A percentile compares a stretch with the other conserved stretches of the same genome.
phyloP scores from a whole-genome alignment of 2,797 vertebrate species.

The Calcarius lapponicus region DNA sequence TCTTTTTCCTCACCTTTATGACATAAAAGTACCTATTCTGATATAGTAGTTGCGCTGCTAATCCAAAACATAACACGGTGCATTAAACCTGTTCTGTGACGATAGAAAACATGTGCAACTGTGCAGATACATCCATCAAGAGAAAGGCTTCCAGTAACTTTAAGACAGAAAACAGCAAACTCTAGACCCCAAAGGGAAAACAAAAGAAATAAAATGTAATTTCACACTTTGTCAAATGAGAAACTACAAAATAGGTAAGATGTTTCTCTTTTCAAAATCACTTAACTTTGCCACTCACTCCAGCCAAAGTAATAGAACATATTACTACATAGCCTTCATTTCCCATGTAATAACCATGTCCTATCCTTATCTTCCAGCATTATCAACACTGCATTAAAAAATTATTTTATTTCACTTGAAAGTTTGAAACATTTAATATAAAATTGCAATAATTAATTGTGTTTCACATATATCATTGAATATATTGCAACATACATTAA shows the following conservation, averaged over 20 bases:
- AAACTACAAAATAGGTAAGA: not conserved
- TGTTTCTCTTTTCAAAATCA: not conserved
- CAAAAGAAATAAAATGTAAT: not conserved
- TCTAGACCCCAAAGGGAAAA: not conserved
- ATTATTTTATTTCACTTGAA: not conserved
- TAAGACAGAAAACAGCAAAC: not conserved
- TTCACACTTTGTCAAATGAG: not conserved
- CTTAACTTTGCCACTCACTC: not conserved
- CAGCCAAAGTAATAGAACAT: not conserved
- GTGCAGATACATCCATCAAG: not conserved
- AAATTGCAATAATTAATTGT: not conserved
- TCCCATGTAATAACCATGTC: not conserved
- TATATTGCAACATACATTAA: not conserved
- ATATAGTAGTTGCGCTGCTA: constrained; percentile 8
- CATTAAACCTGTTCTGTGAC: constrained; percentile 17
- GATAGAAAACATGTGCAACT: constrained; percentile 35
- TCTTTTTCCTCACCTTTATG: constrained; percentile 28
- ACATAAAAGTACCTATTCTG: constrained; percentile 57
- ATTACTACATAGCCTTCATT: not conserved
- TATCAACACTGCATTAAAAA: not conserved
- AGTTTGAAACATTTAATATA: not conserved
- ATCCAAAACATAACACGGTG: constrained; percentile 19
- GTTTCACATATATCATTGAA: not conserved
- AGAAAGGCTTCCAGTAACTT: not conserved
- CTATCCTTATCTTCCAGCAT: not conserved